A percentile compares a stretch with the other conserved stretches of the same genome.
Evolutionary conservation across 2,113 vertebrate species (phyloP).

Genomic region (Naja naja): DNA sequence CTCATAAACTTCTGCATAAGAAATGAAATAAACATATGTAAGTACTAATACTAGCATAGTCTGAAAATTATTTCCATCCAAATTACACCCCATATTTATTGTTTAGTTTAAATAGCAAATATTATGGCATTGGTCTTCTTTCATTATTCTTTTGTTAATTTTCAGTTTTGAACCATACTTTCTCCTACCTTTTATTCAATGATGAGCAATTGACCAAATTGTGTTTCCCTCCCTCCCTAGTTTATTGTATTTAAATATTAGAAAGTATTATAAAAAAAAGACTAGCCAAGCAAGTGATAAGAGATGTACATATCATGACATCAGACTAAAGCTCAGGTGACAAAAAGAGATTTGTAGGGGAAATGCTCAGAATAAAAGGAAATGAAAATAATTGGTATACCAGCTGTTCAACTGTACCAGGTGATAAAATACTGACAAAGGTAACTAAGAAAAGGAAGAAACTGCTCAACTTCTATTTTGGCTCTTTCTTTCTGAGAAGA

Average conservation of each 20-base stretch:
- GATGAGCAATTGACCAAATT: neutral
- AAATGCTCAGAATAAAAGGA: neutral
- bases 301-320: neutral
- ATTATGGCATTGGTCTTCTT: neutral
- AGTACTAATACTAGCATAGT: neutral
- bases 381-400: neutral
- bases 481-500: neutral
- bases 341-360: neutral
- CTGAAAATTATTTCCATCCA: neutral
- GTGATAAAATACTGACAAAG: neutral
- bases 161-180: neutral
- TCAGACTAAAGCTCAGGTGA: neutral
- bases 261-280: neutral
- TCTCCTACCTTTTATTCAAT: neutral
- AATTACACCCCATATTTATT: neutral
- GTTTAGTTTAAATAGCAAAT: neutral
- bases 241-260: neutral
- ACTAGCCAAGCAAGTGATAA: neutral
- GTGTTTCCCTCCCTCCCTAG: too few relatives aligned
- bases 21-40: neutral
- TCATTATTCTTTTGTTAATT: neutral
- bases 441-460: neutral
- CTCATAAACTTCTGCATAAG: neutral
- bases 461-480: neutral
- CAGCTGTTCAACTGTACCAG: neutral